Evolutionary conservation across 2,113 vertebrate species (phyloP).

Genomic region (Geothlypis trichas): DNA sequence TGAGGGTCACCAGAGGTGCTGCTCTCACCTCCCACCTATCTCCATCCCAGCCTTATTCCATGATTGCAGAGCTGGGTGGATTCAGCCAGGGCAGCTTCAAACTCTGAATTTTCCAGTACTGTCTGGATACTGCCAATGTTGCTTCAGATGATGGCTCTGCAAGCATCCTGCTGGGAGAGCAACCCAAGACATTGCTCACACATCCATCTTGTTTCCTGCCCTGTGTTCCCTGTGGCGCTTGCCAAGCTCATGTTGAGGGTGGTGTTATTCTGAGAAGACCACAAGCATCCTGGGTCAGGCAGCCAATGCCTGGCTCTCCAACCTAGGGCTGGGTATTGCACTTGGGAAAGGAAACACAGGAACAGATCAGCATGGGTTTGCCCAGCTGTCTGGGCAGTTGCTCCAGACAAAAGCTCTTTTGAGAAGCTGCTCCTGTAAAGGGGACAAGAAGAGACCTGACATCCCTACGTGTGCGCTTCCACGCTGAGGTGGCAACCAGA

Average conservation of each 20-base stretch:
- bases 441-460: background rate
- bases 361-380: background rate
- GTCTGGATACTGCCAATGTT: background rate
- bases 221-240: background rate
- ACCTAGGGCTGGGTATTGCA: background rate
- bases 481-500: background rate
- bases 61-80: background rate
- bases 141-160: background rate
- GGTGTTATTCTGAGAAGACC: background rate
- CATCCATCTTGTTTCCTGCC: background rate
- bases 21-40: background rate
- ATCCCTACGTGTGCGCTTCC: background rate
- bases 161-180: background rate
- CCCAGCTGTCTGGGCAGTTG: background rate
- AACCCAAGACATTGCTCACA: background rate
- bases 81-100: background rate
- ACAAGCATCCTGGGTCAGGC: background rate
- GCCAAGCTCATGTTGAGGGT: background rate
- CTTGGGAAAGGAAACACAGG: background rate
- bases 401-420: constrained; percentile 35
- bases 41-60: background rate
- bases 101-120: background rate
- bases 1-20: background rate
- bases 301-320: background rate
- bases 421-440: background rate